Evolutionary conservation across 2,797 vertebrate genomes (phyloP).

Genomic region (Melanogrammus aeglefinus): DNA sequence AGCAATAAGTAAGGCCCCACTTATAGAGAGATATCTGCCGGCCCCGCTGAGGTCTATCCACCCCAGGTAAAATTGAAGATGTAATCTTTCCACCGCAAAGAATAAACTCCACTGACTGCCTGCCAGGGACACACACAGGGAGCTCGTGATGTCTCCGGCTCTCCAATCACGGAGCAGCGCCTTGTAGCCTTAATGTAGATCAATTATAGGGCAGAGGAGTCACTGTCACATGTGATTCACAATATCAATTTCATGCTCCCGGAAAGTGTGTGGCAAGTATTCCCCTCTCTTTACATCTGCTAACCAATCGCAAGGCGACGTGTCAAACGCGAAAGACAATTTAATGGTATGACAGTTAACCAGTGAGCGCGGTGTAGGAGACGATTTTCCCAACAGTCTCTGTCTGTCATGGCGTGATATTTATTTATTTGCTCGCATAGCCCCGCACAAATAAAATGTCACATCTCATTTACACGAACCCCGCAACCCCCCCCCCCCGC

Average conservation of each 20-base stretch:
- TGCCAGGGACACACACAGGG: slow-evolving; percentile 58
- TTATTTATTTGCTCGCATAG: slow-evolving; percentile 91
- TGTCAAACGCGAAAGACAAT: slow-evolving; percentile 84
- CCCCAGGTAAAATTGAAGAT: slow-evolving; percentile 79
- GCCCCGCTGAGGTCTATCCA: slow-evolving; percentile 70
- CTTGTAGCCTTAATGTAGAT: slow-evolving; percentile 83
- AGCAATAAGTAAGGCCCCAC: slow-evolving; percentile 79
- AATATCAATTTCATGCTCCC: slow-evolving; percentile 99
- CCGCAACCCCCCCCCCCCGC: not conserved
- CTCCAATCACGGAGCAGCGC: slow-evolving; percentile 61
- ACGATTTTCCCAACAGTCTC: slow-evolving; percentile 76
- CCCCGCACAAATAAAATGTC: slow-evolving; percentile 80
- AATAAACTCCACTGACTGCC: slow-evolving; percentile 68
- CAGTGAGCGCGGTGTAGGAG: slow-evolving; percentile 82
- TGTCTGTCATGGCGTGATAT: slow-evolving; percentile 89
- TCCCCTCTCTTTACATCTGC: slow-evolving; percentile 93
- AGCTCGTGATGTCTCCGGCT: slow-evolving; percentile 57
- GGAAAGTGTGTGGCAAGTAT: slow-evolving; percentile 94
- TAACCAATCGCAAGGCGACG: slow-evolving; percentile 94
- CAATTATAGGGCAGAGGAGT: slow-evolving; percentile 94
- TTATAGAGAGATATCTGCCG: slow-evolving; percentile 74
- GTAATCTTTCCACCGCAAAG: slow-evolving; percentile 72
- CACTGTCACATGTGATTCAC: slow-evolving; percentile 98
- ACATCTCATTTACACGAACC: slow-evolving; percentile 77
- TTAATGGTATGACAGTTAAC: slow-evolving; percentile 95